Base-by-base conservation (phyloP, 2,888 invertebrate species). In the Pseudanteris insignis region DNA sequence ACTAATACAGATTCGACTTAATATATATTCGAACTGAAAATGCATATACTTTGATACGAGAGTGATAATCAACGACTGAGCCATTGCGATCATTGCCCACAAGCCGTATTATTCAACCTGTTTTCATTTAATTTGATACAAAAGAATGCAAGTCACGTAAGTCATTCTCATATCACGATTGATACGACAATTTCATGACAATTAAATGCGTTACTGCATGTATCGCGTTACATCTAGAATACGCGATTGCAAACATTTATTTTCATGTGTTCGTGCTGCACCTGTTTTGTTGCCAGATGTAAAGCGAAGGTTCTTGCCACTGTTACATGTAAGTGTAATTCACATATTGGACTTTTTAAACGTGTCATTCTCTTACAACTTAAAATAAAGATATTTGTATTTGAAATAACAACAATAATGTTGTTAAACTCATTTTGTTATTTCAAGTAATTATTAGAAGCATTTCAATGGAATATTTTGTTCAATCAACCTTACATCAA, bases 181-280 rank as follows among this genome's bases (percentile, higher is more conserved):
- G 46, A 46, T 46, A 15, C 21, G 46, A 25, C 36, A 29, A 46
- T 11, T 46, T 46, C 36, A 29, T 36, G 36, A 46, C 46, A 46
- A 46, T 36, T 46, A 26, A 28, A 46, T 28, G 21, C 36, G 36
- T 29, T 33, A 36, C 29, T 9, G 29, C 14, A 33, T 14, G 26
- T 4, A 34, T 34, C 26, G 30, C 11, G 30, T 26, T 44, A 44
- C 44, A 26, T 34, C 10, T 30, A 7, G 41, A 41, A 30, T 21
- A 47, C n/a, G 5, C 7, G 12, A 13, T 13, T 41, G 11, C 25
- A 1, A 25, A 26, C 15, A 21, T 13, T 13, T 13, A 21, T 14
- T 10, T 11, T 5, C 33, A n/a, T 26, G 9, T n/a, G 5, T 18
- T 15, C 15, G 9, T 18, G 9, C 12, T 11, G 9, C 2, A 10